Percentiles rank a stretch among this genome's conserved stretches.
Evolutionary conservation across 64 coral and sea anemone species (phyloP).

Genomic region (Stylophora pistillata): DNA sequence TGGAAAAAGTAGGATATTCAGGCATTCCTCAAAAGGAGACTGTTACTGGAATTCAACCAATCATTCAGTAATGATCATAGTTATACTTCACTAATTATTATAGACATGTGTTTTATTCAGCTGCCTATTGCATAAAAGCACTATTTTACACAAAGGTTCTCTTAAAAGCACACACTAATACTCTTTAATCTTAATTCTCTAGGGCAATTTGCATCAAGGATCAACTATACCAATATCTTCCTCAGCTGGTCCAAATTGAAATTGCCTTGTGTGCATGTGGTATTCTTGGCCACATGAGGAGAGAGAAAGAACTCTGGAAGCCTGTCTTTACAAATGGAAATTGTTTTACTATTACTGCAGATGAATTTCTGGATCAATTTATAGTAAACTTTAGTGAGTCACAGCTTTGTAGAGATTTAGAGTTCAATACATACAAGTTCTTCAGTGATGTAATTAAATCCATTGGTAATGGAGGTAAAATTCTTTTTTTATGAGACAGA

Average conservation of each 20-base stretch:
- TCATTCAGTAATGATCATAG: constrained; percentile 44
- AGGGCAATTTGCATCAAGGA: constrained; percentile 34
- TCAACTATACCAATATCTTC: constrained; percentile 39
- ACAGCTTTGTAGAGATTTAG: constrained; percentile 52
- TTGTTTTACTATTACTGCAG: constrained; percentile 32
- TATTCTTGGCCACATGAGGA: constrained; percentile 12
- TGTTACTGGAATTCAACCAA: constrained; percentile 32
- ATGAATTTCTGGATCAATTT: constrained; percentile 9
- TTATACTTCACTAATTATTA: constrained; percentile 2
- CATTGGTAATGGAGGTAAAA: constrained; percentile 22
- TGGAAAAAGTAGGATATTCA: constrained; percentile 57
- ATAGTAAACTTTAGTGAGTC: constrained; percentile 20
- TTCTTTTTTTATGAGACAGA: neutral
- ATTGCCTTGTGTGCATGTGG: constrained; percentile 40
- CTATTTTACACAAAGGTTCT: no score
- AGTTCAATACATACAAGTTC: constrained; percentile 52
- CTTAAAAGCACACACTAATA: neutral
- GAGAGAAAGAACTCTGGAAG: constrained; percentile 31
- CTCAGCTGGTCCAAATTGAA: constrained; percentile 49
- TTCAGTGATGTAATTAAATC: constrained; percentile 60
- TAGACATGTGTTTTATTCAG: neutral
- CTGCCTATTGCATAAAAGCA: neutral
- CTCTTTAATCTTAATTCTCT: constrained; percentile 4
- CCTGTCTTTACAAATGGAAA: constrained; percentile 35
- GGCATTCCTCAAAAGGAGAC: constrained; percentile 73